phyloP scores from a whole-genome alignment of 2,888 invertebrate species.

The Thecocarcelia acutangulata region DNA sequence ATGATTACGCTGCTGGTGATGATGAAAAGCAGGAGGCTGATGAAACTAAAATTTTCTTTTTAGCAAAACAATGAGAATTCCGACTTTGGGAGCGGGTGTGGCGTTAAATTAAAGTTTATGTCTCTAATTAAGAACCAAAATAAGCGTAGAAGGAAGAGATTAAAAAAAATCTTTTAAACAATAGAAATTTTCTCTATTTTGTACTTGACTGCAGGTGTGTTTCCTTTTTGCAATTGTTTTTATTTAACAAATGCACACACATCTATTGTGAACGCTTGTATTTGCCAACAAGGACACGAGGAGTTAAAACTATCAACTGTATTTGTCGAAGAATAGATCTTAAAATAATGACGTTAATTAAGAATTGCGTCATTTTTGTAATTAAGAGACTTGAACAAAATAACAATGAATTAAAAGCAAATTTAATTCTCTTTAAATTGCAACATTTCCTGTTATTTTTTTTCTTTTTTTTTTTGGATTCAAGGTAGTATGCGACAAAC shows the following conservation, averaged over 20 bases:
- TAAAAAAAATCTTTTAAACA: neutral
- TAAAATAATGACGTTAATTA: conserved; percentile 35
- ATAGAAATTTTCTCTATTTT: conserved; percentile 15
- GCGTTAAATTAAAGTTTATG: conserved; percentile 39
- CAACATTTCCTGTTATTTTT: too few species aligned
- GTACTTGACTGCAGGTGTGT: conserved; percentile 29
- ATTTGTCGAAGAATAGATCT: conserved; percentile 6
- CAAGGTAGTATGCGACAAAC: too few species aligned
- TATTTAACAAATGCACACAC: conserved; percentile 11
- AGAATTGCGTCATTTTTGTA: conserved; percentile 41
- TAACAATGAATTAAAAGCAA: neutral
- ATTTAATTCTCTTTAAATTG: neutral
- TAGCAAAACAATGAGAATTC: conserved; percentile 19
- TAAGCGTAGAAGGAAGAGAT: conserved; percentile 1
- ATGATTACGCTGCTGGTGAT: neutral
- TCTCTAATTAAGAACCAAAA: conserved; percentile 46
- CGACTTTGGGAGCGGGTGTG: conserved; percentile 35
- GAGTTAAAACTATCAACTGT: conserved; percentile 2
- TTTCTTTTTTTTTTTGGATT: too few species aligned
- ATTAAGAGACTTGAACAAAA: conserved; percentile 20
- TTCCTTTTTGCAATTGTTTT: conserved; percentile 28
- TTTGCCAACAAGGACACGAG: neutral
- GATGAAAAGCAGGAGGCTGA: neutral
- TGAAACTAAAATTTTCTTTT: neutral
- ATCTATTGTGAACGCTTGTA: too few species aligned